phyloP scores from a whole-genome alignment of 2,113 vertebrate species.

The Erythrolamprus reginae region DNA sequence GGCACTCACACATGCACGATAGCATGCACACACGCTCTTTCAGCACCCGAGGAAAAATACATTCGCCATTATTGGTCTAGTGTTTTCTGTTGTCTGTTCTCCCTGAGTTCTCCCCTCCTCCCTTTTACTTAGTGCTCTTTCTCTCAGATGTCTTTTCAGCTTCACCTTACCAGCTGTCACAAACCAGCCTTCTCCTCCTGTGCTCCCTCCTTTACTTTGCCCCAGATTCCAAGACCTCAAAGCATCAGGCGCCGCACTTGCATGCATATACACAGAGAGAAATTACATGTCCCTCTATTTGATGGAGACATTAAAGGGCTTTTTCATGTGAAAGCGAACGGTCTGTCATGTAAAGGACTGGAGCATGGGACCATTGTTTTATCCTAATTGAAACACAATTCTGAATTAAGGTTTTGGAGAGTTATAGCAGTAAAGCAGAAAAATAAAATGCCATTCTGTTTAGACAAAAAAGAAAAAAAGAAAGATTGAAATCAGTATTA shows the following conservation, averaged over 20 bases:
- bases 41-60: too few relatives aligned
- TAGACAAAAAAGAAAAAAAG: neutral
- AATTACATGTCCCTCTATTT: neutral
- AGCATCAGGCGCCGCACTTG: neutral
- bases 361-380: slow-evolving; percentile 7
- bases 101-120: neutral
- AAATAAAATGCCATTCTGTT: neutral
- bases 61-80: too few relatives aligned
- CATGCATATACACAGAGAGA: neutral
- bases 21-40: too few relatives aligned
- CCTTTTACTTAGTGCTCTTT: neutral
- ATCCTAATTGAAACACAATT: slow-evolving; percentile 16
- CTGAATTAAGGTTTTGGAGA: slow-evolving; percentile 32
- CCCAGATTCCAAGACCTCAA: neutral
- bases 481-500: neutral
- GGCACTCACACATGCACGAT: too few relatives aligned
- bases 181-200: neutral
- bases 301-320: neutral
- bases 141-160: neutral
- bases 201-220: neutral
- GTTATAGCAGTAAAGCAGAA: slow-evolving; percentile 19
- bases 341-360: neutral
- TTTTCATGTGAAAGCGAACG: neutral
- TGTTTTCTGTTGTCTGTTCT: neutral
- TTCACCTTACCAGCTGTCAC: slow-evolving; percentile 15